Conservation (phyloP, 2,888 invertebrate genomes). For the Sepiola atlantica region DNA sequence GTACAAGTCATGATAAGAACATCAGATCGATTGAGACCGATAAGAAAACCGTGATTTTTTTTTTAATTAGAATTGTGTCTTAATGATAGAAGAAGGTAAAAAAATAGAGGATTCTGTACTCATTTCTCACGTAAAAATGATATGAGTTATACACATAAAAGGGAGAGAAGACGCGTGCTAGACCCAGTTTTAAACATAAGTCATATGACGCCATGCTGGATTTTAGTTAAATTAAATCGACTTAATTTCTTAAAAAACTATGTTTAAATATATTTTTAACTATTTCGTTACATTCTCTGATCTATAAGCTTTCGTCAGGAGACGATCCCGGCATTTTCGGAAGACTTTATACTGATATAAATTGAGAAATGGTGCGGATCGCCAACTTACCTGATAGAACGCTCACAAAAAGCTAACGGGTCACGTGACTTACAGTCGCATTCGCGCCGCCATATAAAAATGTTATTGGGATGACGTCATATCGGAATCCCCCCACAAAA, state of each 20-base stretch:
- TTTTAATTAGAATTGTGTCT: too few species aligned
- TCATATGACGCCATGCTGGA: conserved; percentile 48
- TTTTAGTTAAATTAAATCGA: neutral
- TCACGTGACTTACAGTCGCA: conserved; percentile 69
- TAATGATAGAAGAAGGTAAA: too few species aligned
- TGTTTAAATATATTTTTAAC: neutral
- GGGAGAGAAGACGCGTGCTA: conserved; percentile 33
- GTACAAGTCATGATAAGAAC: neutral
- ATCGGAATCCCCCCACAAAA: conserved; percentile 50
- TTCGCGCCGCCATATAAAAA: conserved; percentile 69
- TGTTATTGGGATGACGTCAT: conserved; percentile 63
- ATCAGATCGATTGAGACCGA: neutral
- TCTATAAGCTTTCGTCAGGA: neutral
- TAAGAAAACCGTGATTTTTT: too few species aligned
- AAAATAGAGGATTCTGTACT: neutral
- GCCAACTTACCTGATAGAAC: conserved; percentile 55
- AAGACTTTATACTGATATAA: neutral
- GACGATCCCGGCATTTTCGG: neutral
- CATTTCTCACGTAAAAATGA: too few species aligned
- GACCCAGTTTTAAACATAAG: neutral
- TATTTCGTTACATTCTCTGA: neutral
- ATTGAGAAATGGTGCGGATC: neutral
- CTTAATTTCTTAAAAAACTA: neutral
- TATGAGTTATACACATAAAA: neutral
- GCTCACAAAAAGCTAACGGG: conserved; percentile 66